phyloP scores from a whole-genome alignment of 2,888 invertebrate species.

The Xanthorhoe spadicearia region DNA sequence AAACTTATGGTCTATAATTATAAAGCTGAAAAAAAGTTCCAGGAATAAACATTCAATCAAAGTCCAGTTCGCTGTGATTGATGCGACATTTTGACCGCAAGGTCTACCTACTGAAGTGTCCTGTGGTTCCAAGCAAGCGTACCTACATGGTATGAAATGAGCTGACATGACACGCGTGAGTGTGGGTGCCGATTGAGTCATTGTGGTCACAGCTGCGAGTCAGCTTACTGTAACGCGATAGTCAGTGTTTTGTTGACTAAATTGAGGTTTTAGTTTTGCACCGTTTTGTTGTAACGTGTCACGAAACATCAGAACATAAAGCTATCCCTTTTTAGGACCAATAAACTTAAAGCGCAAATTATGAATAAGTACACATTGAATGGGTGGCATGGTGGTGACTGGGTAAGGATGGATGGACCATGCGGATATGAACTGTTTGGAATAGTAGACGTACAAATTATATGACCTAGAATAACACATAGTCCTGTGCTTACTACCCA shows the following conservation, averaged over 20 bases:
- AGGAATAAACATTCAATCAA: neutral
- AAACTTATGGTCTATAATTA: neutral
- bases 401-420: too few species aligned
- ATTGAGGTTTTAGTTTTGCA: slow-evolving; percentile 9
- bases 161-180: slow-evolving; percentile 10
- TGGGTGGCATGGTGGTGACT: too few species aligned
- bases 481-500: too few species aligned
- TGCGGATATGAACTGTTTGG: too few species aligned
- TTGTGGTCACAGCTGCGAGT: slow-evolving; percentile 41
- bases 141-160: neutral
- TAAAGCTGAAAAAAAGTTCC: neutral
- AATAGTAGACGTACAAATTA: too few species aligned
- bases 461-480: too few species aligned
- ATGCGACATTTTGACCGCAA: neutral
- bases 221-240: slow-evolving; percentile 39
- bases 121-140: neutral
- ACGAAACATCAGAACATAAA: neutral
- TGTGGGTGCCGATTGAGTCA: slow-evolving; percentile 38
- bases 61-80: neutral
- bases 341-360: neutral
- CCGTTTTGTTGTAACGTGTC: neutral
- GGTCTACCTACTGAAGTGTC: neutral
- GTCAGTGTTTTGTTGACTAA: slow-evolving; percentile 26
- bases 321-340: neutral
- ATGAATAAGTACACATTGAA: too few species aligned